Percentiles rank a stretch among this genome's conserved stretches.
These are phyloP conservation scores for Aplysia californica DNA, from an alignment of 1,140 invertebrate genomes.

Conservation along the genomic window DNA sequence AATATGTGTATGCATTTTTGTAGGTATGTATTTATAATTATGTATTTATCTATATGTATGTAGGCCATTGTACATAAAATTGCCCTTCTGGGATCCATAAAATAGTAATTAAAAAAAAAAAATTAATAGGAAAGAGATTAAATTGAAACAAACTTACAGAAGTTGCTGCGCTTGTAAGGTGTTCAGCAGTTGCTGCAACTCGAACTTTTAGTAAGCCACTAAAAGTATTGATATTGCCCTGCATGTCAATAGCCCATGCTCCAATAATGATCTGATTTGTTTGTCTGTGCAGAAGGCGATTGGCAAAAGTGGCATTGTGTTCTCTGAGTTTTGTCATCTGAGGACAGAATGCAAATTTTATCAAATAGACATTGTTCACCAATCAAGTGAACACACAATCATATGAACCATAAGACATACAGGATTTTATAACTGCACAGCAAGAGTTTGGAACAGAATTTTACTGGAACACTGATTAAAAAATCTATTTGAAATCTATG, in stretches of 20 bases:
- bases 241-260: conserved; percentile 28
- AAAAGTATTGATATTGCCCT: conserved; percentile 26
- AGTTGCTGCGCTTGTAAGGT: conserved; percentile 28
- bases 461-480: too few relatives aligned
- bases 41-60: too few relatives aligned
- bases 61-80: too few relatives aligned
- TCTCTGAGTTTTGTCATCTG: conserved; percentile 35
- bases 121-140: too few relatives aligned
- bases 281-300: conserved; percentile 34
- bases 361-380: too few relatives aligned
- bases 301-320: conserved; percentile 36
- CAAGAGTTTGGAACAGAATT: neutral
- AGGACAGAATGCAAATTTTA: too few relatives aligned
- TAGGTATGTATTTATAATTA: too few relatives aligned
- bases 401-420: neutral
- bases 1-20: too few relatives aligned
- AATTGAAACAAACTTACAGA: conserved; percentile 18
- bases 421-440: neutral
- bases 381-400: neutral
- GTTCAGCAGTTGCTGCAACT: conserved; percentile 38
- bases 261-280: conserved; percentile 39
- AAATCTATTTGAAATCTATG: too few relatives aligned
- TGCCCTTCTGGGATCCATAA: too few relatives aligned
- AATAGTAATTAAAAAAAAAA: too few relatives aligned
- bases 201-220: conserved; percentile 30